Evolutionary conservation across 1,140 invertebrate genomes (phyloP).

Genomic region (Mercenaria mercenaria): DNA sequence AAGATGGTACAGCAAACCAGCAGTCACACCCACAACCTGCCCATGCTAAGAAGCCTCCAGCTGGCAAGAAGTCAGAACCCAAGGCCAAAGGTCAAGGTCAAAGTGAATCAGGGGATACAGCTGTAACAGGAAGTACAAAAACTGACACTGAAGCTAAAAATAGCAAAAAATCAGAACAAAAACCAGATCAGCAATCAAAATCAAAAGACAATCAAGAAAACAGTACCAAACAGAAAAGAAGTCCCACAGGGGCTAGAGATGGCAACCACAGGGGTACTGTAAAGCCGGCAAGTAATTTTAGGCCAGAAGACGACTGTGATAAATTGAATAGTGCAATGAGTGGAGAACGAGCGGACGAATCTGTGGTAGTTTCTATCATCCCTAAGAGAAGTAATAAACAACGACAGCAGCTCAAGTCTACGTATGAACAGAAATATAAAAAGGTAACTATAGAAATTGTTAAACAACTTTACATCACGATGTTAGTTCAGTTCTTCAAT

Average conservation of each 20-base stretch:
- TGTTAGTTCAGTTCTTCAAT: no score
- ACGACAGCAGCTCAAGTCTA: constrained; percentile 74
- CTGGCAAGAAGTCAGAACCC: constrained; percentile 7
- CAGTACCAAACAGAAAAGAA: constrained; percentile 51
- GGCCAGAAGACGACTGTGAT: constrained; percentile 79
- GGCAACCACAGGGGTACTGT: constrained; percentile 56
- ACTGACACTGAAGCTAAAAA: not conserved
- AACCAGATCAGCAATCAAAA: constrained; percentile 37
- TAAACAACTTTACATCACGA: no score
- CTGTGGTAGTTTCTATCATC: constrained; percentile 46
- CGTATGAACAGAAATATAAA: constrained; percentile 79
- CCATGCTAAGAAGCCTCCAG: constrained; percentile 26
- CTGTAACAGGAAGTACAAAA: not conserved
- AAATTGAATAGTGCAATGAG: constrained; percentile 81
- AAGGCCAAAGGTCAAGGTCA: constrained; percentile 55
- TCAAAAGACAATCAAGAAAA: constrained; percentile 61
- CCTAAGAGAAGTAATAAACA: constrained; percentile 65
- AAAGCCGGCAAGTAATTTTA: constrained; percentile 76
- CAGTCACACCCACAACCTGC: constrained; percentile 1
- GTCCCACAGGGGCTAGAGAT: not conserved
- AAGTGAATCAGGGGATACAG: constrained; percentile 50
- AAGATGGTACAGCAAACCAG: constrained; percentile 39
- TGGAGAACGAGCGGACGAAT: constrained; percentile 72
- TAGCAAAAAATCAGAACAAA: constrained; percentile 33
- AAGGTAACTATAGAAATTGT: constrained; percentile 68